Percentiles rank a stretch among this genome's conserved stretches.
Evolutionary conservation across 2,888 invertebrate genomes (phyloP).

Genomic region (Watsonalla binaria): DNA sequence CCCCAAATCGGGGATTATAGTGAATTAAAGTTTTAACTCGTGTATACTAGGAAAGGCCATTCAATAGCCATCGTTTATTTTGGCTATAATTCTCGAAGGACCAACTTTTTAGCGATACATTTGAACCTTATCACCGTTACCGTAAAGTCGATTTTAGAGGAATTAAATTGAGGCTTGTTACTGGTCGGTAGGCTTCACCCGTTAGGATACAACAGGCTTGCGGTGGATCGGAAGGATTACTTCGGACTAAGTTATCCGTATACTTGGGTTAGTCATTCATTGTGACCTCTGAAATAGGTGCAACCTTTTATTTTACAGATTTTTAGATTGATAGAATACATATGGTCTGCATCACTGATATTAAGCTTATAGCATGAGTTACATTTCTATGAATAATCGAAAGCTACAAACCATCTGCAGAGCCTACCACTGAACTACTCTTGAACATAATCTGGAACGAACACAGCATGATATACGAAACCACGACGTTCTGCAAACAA

Average conservation of each 20-base stretch:
- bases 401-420: too few relatives aligned
- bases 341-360: too few relatives aligned
- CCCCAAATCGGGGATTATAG: slow-evolving; percentile 23
- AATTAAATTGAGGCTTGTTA: neutral
- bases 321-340: neutral
- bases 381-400: too few relatives aligned
- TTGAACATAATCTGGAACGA: too few relatives aligned
- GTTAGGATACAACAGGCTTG: slow-evolving; percentile 35
- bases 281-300: slow-evolving; percentile 23
- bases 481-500: too few relatives aligned
- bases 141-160: slow-evolving; percentile 10
- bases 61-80: slow-evolving; percentile 20
- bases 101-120: slow-evolving; percentile 1
- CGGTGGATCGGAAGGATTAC: slow-evolving; percentile 40
- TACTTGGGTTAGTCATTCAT: slow-evolving; percentile 17
- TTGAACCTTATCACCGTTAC: neutral
- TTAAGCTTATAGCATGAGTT: too few relatives aligned
- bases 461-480: too few relatives aligned
- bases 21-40: slow-evolving; percentile 36
- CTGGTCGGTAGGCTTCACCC: slow-evolving; percentile 17
- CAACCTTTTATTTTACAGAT: slow-evolving; percentile 6
- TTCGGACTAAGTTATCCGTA: slow-evolving; percentile 28
- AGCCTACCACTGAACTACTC: too few relatives aligned
- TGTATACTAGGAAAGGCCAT: slow-evolving; percentile 17
- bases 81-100: slow-evolving; percentile 18